Evolutionary conservation across 2,113 vertebrate species (phyloP).

Genomic region (Salvelinus fontinalis): DNA sequence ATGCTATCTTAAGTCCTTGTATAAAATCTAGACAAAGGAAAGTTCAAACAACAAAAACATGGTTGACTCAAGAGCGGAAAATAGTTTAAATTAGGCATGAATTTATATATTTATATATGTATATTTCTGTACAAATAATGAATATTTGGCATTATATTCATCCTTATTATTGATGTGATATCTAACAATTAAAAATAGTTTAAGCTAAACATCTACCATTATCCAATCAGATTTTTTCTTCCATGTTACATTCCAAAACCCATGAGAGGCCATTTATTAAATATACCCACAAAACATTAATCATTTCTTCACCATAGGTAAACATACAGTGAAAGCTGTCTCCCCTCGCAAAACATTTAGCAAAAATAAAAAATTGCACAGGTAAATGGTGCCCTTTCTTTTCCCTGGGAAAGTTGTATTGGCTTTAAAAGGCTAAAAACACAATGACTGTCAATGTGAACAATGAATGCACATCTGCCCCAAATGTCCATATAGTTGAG

Average conservation of each 20-base stretch:
- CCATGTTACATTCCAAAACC: conserved; percentile 74
- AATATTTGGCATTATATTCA: conserved; percentile 90
- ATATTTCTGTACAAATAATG: conserved; percentile 83
- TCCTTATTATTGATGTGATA: conserved; percentile 81
- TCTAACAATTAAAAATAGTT: conserved; percentile 76
- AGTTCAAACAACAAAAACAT: conserved; percentile 75
- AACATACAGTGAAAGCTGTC: conserved; percentile 61
- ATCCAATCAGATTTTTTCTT: conserved; percentile 64
- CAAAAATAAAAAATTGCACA: conserved; percentile 12
- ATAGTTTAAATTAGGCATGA: conserved; percentile 83
- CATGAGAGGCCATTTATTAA: conserved; percentile 31
- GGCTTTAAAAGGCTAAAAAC: background rate
- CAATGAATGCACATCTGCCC: background rate
- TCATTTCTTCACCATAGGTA: conserved; percentile 63
- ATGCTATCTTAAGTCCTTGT: conserved; percentile 85
- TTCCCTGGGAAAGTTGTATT: conserved; percentile 1
- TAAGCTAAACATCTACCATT: conserved; percentile 73
- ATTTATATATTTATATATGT: conserved; percentile 82
- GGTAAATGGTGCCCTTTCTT: background rate
- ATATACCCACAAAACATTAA: conserved; percentile 61
- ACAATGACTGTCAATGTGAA: conserved; percentile 12
- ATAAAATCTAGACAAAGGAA: conserved; percentile 79
- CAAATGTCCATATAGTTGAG: conserved; percentile 4
- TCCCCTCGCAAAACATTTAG: conserved; percentile 54
- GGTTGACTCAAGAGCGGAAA: conserved; percentile 79